These are phyloP conservation scores for Porites cylindrica DNA, from an alignment of 92 coral and sea anemone genomes.

Conservation along the genomic window DNA sequence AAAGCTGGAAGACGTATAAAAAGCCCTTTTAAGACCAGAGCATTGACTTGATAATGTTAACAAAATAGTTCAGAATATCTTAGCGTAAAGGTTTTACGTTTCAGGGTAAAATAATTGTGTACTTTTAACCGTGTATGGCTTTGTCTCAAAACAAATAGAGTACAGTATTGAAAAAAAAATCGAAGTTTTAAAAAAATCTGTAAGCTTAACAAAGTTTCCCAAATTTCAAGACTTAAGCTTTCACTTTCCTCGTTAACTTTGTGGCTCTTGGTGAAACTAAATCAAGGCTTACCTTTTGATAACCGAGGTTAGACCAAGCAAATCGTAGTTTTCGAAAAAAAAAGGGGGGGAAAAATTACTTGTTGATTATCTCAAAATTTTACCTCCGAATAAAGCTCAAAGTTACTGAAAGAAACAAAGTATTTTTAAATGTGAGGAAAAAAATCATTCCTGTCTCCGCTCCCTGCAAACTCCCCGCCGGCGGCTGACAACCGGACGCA, in stretches of 20 bases:
- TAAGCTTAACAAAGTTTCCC: too few relatives aligned
- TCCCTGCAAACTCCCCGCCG: neutral
- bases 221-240: too few relatives aligned
- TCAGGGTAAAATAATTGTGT: too few relatives aligned
- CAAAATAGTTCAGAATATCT: neutral
- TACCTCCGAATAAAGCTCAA: neutral
- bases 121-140: too few relatives aligned
- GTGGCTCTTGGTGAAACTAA: too few relatives aligned
- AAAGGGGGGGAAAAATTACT: neutral
- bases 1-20: neutral
- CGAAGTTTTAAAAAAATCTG: too few relatives aligned
- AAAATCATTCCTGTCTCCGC: neutral
- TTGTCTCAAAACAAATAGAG: too few relatives aligned
- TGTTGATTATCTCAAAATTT: neutral
- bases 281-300: neutral
- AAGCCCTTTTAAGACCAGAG: neutral
- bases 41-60: neutral
- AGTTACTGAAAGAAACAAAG: neutral
- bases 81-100: neutral
- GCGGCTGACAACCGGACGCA: constrained; percentile 5
- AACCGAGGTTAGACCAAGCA: neutral
- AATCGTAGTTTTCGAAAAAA: neutral
- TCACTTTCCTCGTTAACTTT: too few relatives aligned
- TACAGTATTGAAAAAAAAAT: too few relatives aligned
- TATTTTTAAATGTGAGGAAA: neutral